Evolutionary conservation across 2,797 vertebrate species (phyloP).

Genomic region (Steatocranus sp.): DNA sequence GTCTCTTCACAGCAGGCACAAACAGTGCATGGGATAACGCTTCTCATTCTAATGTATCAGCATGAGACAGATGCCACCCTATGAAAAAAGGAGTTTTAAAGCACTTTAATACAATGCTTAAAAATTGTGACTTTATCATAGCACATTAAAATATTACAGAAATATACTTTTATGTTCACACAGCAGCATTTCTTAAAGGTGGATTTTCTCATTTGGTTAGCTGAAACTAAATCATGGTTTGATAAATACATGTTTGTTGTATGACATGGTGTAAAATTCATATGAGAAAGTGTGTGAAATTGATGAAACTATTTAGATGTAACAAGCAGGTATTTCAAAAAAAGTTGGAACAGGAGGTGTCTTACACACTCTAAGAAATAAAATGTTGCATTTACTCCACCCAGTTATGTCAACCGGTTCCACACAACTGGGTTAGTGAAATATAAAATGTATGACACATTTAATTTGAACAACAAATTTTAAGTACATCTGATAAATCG

Average conservation of each 20-base stretch:
- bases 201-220: not conserved
- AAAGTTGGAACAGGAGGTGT: not conserved
- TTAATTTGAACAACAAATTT: too few relatives aligned
- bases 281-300: not conserved
- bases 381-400: too few relatives aligned
- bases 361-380: not conserved
- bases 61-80: slow-evolving; percentile 36
- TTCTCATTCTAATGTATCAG: slow-evolving; percentile 37
- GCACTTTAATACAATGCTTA: not conserved
- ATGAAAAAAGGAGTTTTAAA: not conserved
- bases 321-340: not conserved
- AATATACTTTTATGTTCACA: not conserved
- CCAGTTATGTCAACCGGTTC: too few relatives aligned
- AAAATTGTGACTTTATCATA: not conserved
- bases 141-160: not conserved
- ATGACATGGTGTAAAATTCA: not conserved
- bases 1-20: slow-evolving; percentile 24
- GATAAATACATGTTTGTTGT: not conserved
- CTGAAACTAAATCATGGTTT: not conserved
- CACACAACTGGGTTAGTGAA: too few relatives aligned
- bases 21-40: not conserved
- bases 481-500: too few relatives aligned
- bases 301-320: not conserved
- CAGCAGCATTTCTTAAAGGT: not conserved
- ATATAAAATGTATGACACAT: too few relatives aligned